These are phyloP conservation scores for Heliothis peltigera DNA, from an alignment of 2,888 invertebrate species.

Conservation along the genomic window DNA sequence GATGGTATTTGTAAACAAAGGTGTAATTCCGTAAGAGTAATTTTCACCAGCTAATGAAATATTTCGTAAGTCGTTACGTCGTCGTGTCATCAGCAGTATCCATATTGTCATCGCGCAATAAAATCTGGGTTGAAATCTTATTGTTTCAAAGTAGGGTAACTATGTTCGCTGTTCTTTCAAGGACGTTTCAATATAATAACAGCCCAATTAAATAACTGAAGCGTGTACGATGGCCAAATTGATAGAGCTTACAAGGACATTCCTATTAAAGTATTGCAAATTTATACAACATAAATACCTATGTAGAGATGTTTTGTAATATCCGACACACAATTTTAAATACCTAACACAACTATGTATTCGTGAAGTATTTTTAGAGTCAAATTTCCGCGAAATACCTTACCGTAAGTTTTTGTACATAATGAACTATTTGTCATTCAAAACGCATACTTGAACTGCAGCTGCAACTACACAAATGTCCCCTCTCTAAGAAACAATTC, in stretches of 20 bases:
- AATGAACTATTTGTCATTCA: conserved; percentile 74
- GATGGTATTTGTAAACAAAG: conserved; percentile 81
- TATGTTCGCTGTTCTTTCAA: conserved; percentile 44
- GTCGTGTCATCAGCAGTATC: conserved; percentile 60
- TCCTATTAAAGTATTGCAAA: conserved; percentile 48
- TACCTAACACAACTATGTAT: conserved; percentile 53
- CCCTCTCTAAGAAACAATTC: conserved; percentile 50
- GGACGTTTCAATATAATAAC: conserved; percentile 43
- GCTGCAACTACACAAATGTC: conserved; percentile 60
- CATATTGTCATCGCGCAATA: conserved; percentile 60
- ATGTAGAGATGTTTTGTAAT: conserved; percentile 8
- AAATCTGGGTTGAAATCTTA: conserved; percentile 57
- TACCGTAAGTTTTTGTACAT: conserved; percentile 68
- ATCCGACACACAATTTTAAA: conserved; percentile 17
- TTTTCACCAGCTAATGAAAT: conserved; percentile 50
- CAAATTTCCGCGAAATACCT: conserved; percentile 66
- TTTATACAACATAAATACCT: conserved; percentile 22
- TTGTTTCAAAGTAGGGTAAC: conserved; percentile 60
- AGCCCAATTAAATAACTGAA: conserved; percentile 49
- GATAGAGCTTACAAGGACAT: conserved; percentile 46
- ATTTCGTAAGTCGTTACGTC: conserved; percentile 63
- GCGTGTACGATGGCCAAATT: conserved; percentile 46
- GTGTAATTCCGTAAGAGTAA: conserved; percentile 42
- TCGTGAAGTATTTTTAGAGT: conserved; percentile 58
- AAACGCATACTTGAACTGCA: conserved; percentile 65